These are phyloP conservation scores for Balanococcus diminutus DNA, from an alignment of 2,888 invertebrate genomes.

Conservation along the genomic window DNA sequence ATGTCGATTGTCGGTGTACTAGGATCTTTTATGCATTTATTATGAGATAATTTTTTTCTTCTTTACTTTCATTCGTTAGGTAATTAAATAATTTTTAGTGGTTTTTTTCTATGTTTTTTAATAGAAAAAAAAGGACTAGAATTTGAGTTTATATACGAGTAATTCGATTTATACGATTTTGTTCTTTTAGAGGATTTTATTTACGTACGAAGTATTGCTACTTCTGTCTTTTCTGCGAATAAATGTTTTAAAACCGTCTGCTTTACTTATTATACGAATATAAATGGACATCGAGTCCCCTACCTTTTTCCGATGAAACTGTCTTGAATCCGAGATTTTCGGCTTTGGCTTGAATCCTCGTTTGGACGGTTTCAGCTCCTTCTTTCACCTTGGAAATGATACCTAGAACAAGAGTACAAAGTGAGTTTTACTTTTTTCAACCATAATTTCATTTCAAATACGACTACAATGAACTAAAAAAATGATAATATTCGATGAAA, in stretches of 20 bases:
- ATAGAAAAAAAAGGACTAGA: not conserved
- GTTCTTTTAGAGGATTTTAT: too few species aligned
- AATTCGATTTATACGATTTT: too few species aligned
- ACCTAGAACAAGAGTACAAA: constrained; percentile 66
- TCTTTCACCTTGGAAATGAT: constrained; percentile 95
- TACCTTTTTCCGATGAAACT: constrained; percentile 62
- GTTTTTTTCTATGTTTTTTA: not conserved
- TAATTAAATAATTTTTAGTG: not conserved
- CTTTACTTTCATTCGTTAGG: too few species aligned
- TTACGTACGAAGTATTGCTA: not conserved
- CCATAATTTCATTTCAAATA: not conserved
- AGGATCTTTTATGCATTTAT: not conserved
- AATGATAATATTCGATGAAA: not conserved
- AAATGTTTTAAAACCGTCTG: not conserved
- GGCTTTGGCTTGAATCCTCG: constrained; percentile 90
- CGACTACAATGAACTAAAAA: not conserved
- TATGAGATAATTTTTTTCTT: not conserved
- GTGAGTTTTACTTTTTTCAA: not conserved
- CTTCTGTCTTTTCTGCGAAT: not conserved
- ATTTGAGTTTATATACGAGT: not conserved
- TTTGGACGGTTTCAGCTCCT: constrained; percentile 91
- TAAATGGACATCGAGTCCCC: too few species aligned
- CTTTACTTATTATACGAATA: not conserved
- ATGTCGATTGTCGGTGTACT: not conserved
- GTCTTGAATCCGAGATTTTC: constrained; percentile 78